phyloP scores from a whole-genome alignment of 1,140 invertebrate genomes.

The Centruroides vittatus region DNA sequence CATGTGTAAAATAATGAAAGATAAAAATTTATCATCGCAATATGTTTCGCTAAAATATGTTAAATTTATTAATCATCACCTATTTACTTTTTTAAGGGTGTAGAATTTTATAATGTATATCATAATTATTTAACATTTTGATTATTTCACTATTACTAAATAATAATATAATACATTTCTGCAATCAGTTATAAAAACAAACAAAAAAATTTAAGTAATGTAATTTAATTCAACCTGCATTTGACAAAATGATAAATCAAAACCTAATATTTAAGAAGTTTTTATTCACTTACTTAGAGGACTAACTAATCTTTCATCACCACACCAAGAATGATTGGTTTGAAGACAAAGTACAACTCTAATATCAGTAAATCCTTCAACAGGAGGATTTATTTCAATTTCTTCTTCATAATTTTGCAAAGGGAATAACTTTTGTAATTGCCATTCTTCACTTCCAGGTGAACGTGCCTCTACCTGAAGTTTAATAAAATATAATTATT shows the following conservation, averaged over 20 bases:
- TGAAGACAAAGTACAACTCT: constrained; percentile 61
- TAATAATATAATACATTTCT: too few relatives aligned
- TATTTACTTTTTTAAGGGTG: too few relatives aligned
- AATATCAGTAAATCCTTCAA: constrained; percentile 33
- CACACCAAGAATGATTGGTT: constrained; percentile 59
- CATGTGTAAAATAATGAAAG: too few relatives aligned
- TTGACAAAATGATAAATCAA: neutral
- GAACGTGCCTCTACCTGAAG: constrained; percentile 14
- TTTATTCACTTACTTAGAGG: neutral
- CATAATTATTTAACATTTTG: too few relatives aligned
- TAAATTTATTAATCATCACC: too few relatives aligned
- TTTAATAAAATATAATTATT: neutral
- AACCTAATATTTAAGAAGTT: too few relatives aligned
- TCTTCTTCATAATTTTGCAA: constrained; percentile 23
- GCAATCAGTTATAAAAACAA: too few relatives aligned
- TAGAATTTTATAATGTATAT: too few relatives aligned
- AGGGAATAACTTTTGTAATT: constrained; percentile 13
- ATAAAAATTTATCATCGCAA: too few relatives aligned
- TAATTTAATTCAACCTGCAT: neutral
- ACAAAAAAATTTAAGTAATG: too few relatives aligned
- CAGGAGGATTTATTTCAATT: constrained; percentile 28
- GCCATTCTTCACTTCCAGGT: constrained; percentile 10
- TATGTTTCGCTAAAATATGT: too few relatives aligned
- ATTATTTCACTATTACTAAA: too few relatives aligned
- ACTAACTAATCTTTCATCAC: constrained; percentile 35